phyloP scores from a whole-genome alignment of 2,113 vertebrate genomes.

The Callaeas wilsoni region DNA sequence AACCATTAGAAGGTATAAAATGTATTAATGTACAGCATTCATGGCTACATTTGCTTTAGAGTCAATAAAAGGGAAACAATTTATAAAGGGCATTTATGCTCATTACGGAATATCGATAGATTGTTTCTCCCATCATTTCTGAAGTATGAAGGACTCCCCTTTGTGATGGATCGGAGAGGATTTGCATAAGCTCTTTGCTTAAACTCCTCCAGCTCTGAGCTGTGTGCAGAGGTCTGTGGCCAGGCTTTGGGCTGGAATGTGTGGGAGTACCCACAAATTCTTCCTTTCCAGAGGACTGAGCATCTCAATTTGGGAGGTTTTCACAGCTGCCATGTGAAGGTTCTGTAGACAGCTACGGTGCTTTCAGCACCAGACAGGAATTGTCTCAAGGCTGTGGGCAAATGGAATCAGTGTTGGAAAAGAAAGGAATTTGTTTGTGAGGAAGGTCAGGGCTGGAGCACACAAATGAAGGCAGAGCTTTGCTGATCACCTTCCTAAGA shows the following conservation, averaged over 20 bases:
- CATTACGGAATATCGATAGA: constrained; percentile 65
- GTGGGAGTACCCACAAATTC: neutral
- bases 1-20: constrained; percentile 72
- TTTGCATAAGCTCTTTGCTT: constrained; percentile 20
- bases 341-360: rapidly evolving
- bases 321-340: neutral
- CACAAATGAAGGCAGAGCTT: neutral
- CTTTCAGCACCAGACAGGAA: neutral
- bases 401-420: neutral
- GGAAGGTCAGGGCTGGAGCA: neutral
- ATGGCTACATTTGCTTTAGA: constrained; percentile 68
- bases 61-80: constrained; percentile 76
- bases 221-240: neutral
- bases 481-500: neutral
- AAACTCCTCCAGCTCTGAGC: neutral
- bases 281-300: neutral
- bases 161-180: constrained; percentile 17
- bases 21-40: constrained; percentile 67
- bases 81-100: constrained; percentile 64
- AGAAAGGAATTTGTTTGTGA: neutral
- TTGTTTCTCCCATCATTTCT: constrained; percentile 58
- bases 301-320: neutral
- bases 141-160: constrained; percentile 57
- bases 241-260: neutral
- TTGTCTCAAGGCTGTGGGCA: neutral